These are phyloP conservation scores for Diloba caeruleocephala DNA, from an alignment of 2,888 invertebrate species.

Conservation along the genomic window DNA sequence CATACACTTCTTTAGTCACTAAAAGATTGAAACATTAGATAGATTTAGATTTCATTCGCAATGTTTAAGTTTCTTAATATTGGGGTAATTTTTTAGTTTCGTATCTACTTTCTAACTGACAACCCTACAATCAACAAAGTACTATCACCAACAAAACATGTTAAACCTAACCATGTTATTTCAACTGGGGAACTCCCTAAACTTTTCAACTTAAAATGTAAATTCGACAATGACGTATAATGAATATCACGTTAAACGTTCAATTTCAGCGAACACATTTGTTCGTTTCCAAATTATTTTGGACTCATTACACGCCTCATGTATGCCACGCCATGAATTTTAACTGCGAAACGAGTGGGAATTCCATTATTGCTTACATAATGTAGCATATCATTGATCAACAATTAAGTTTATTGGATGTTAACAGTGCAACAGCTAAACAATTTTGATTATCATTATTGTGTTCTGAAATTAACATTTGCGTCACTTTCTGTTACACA, in stretches of 20 bases:
- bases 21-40: too few relatives aligned
- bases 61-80: too few relatives aligned
- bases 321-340: slow-evolving; percentile 29
- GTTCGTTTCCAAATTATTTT: slow-evolving; percentile 38
- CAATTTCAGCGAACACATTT: slow-evolving; percentile 38
- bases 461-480: background rate
- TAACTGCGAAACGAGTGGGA: slow-evolving; percentile 1
- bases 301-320: slow-evolving; percentile 29
- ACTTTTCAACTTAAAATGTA: slow-evolving; percentile 39
- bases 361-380: slow-evolving; percentile 4
- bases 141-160: slow-evolving; percentile 12
- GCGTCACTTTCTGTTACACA: background rate
- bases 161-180: slow-evolving; percentile 8
- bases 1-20: too few relatives aligned
- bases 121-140: slow-evolving; percentile 4
- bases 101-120: too few relatives aligned
- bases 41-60: too few relatives aligned
- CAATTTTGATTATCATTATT: background rate
- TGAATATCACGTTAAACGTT: slow-evolving; percentile 37
- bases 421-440: slow-evolving; percentile 4
- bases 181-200: slow-evolving; percentile 18
- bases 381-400: slow-evolving; percentile 6
- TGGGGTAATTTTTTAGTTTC: too few relatives aligned
- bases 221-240: slow-evolving; percentile 34
- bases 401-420: slow-evolving; percentile 11